Evolutionary conservation across 2,888 invertebrate species (phyloP), one percentile per base, ranked within the genome.

Genomic region (Thymelicus lineola): DNA sequence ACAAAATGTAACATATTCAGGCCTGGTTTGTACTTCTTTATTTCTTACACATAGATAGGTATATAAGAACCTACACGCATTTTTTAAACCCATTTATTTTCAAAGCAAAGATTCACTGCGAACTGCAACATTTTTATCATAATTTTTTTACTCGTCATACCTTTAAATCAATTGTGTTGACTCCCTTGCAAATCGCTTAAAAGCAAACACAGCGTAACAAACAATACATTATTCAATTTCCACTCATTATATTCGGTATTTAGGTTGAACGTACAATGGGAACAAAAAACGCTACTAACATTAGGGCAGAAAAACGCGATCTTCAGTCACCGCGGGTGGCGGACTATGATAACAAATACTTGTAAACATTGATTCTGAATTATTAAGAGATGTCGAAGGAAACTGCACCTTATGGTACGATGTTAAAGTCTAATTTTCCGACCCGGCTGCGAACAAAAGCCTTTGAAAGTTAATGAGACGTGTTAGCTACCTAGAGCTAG

Each of bases 191-290:
- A 66, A 60, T 60, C 66, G 66, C 60, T 66, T 60, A 48, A 38
- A 60, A 50, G 20, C 38, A 66, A 66, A 66, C 65, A 45, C 45
- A 14, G 28, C 36, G 15, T 17, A 1, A 17, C 59, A 38, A 73
- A 76, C 79, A 83, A 82, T 75, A 61, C 78, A 73, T 84, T 76
- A 86, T 86, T 85, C 85, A 85, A 87, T 88, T 86, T 81, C 80
- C 83, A 79, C 79, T 83, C 81, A 87, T 88, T 87, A 86, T 80
- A 64, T 81, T 72, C 62, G 68, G 68, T 62, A 62, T 68, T 68
- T 62, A 68, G 68, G 68, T 62, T 62, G 62, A 57, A 10, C 53
- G 45, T 38, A 62, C 68, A 78, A 80, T 79, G 77, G 78, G 74
- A 70, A n/a, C 73, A 76, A 80, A 84, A 83, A 85, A 82, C 77